Percentiles rank a stretch among this genome's conserved stretches.
Evolutionary conservation across 2,888 invertebrate species (phyloP).

Genomic region (Dolomedes plantarius): DNA sequence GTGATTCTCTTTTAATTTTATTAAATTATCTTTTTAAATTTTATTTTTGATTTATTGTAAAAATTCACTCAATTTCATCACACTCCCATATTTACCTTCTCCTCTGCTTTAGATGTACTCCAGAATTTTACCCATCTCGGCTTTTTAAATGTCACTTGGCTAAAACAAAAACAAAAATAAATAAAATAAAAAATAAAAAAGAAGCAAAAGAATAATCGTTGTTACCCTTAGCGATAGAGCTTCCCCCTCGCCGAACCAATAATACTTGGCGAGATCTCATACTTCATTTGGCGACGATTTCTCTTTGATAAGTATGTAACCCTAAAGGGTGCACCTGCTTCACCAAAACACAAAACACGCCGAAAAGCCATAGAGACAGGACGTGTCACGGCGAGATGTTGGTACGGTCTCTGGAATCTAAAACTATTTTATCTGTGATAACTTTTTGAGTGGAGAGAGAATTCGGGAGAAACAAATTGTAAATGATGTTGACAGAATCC

Average conservation of each 20-base stretch:
- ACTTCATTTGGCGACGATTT: conserved; percentile 29
- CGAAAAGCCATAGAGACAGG: background rate
- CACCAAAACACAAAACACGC: conserved; percentile 35
- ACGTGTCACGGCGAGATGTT: background rate
- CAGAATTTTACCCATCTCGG: no score
- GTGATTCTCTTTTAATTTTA: no score
- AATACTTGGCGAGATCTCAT: background rate
- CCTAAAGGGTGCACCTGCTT: conserved; percentile 35
- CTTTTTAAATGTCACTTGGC: background rate
- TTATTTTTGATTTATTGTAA: no score
- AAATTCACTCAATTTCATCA: no score
- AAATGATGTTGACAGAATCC: conserved; percentile 58
- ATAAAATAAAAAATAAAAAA: no score
- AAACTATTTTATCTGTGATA: background rate
- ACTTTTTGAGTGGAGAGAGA: background rate
- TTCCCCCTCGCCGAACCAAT: background rate
- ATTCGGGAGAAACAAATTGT: background rate
- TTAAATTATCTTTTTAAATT: no score
- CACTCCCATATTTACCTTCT: no score
- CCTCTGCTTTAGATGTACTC: no score
- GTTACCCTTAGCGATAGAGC: no score
- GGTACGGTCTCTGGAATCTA: background rate
- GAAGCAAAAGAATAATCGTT: no score
- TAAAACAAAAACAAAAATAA: background rate
- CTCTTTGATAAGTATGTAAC: background rate